Conservation (phyloP, 2,797 vertebrate species). For the Pteronotus mesoamericanus region DNA sequence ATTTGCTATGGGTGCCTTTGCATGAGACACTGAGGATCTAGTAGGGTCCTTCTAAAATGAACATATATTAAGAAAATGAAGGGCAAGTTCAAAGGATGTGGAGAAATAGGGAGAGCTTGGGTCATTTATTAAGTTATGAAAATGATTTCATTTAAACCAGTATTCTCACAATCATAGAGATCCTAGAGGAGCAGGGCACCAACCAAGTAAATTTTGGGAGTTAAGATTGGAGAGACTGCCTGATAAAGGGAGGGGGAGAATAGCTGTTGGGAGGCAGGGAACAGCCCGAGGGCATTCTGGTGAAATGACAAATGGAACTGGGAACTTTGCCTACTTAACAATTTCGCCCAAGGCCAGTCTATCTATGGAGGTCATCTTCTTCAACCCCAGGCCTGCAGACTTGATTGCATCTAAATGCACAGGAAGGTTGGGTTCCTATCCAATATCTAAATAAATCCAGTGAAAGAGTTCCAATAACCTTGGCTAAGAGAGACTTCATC, state of each 20-base stretch:
- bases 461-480: constrained; percentile 56
- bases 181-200: background rate
- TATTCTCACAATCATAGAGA: background rate
- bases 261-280: background rate
- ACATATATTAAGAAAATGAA: background rate
- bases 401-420: constrained; percentile 48
- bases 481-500: constrained; percentile 48
- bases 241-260: background rate
- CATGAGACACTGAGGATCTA: background rate
- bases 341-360: constrained; percentile 59
- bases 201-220: background rate
- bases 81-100: rapidly evolving
- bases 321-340: constrained; percentile 63
- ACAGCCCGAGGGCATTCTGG: constrained; percentile 41
- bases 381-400: constrained; percentile 34
- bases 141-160: constrained; percentile 54
- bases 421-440: constrained; percentile 18
- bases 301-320: constrained; percentile 66
- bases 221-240: background rate
- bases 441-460: constrained; percentile 40
- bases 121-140: constrained; percentile 22
- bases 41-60: background rate
- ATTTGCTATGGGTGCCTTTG: background rate
- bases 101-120: background rate
- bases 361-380: constrained; percentile 65